These are phyloP conservation scores for Capreolus pygargus DNA, from an alignment of 2,113 vertebrate species.

Conservation along the genomic window DNA sequence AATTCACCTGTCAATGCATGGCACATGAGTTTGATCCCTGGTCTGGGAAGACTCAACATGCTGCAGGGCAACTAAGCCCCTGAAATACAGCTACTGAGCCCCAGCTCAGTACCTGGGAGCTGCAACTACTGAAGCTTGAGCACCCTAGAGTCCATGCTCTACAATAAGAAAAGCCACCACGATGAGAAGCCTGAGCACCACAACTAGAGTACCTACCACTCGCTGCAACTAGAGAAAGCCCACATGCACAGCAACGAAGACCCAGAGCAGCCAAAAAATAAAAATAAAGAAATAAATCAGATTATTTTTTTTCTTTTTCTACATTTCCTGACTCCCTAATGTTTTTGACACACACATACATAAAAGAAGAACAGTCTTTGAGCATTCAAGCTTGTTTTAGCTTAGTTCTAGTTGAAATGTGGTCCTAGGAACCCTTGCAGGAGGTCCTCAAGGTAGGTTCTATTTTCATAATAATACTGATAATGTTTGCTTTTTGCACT, in stretches of 20 bases:
- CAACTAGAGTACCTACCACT: neutral
- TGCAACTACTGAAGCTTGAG: neutral
- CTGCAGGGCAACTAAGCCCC: neutral
- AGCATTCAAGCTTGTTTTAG: neutral
- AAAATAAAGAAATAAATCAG: neutral
- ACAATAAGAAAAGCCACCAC: neutral
- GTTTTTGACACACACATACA: neutral
- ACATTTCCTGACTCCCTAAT: neutral
- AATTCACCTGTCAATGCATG: neutral
- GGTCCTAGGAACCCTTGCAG: neutral
- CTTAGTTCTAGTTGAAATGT: neutral
- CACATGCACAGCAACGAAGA: neutral
- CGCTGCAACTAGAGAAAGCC: neutral
- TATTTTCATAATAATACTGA: neutral
- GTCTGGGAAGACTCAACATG: neutral
- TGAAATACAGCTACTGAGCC: neutral
- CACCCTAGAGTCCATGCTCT: neutral
- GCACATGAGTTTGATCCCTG: neutral
- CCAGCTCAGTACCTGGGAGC: neutral
- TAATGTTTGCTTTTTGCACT: neutral
- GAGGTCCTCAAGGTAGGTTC: neutral
- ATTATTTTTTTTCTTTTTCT: neutral
- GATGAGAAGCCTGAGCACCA: neutral
- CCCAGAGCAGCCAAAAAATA: neutral
- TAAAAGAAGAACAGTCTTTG: neutral